Percentiles rank a stretch among this genome's conserved stretches.
Evolutionary conservation across 2,113 vertebrate genomes (phyloP).

Genomic region (Prolemur simus): DNA sequence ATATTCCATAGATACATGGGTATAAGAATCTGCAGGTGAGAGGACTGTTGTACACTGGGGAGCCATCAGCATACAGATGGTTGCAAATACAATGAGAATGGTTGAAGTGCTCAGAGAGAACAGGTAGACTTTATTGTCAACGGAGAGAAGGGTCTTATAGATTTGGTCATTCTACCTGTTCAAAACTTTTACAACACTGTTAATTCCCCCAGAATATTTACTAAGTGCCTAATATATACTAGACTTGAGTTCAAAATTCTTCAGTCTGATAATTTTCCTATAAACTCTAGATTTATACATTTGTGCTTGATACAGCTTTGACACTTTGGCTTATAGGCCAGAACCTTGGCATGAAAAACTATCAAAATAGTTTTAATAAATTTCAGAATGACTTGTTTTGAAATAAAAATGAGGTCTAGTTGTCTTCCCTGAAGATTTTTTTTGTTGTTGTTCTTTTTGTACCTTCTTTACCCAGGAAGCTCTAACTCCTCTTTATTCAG

Average conservation of each 20-base stretch:
- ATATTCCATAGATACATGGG: neutral
- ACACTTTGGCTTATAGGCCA: neutral
- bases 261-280: neutral
- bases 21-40: neutral
- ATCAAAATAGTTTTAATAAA: neutral
- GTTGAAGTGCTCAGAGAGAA: neutral
- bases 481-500: neutral
- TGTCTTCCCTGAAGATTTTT: neutral
- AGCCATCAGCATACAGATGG: neutral
- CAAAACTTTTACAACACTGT: neutral
- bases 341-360: neutral
- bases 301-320: neutral
- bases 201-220: neutral
- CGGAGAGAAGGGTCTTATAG: neutral
- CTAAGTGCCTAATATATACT: neutral
- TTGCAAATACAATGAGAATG: neutral
- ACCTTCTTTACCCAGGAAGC: neutral
- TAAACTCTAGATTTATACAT: neutral
- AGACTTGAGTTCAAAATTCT: neutral
- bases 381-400: slow-evolving; percentile 3
- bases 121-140: neutral
- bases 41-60: no score
- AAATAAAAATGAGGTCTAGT: neutral
- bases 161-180: neutral
- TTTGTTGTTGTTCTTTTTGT: neutral